phyloP scores from a whole-genome alignment of 2,888 invertebrate genomes.

The Scaptomyza flava region DNA sequence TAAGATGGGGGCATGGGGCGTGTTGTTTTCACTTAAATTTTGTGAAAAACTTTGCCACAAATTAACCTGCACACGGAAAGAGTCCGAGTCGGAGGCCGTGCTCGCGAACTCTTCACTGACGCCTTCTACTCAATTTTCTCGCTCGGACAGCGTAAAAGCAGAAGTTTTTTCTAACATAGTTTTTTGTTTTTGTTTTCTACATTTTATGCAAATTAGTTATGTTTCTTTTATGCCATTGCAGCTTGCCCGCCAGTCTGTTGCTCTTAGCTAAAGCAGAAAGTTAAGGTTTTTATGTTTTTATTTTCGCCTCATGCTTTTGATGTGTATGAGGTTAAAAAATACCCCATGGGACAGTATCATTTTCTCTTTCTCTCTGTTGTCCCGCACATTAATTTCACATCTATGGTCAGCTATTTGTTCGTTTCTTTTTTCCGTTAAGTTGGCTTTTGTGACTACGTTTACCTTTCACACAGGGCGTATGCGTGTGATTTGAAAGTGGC shows the following conservation, averaged over 20 bases:
- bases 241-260: conserved; percentile 47
- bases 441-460: conserved; percentile 28
- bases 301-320: neutral
- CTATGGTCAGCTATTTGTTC: conserved; percentile 17
- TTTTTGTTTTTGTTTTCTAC: conserved; percentile 49
- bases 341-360: conserved; percentile 28
- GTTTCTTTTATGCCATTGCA: conserved; percentile 74
- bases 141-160: conserved; percentile 34
- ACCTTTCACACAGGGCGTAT: conserved; percentile 51
- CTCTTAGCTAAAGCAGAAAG: conserved; percentile 52
- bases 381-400: conserved; percentile 53
- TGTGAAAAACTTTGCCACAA: conserved; percentile 53
- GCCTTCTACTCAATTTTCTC: conserved; percentile 64
- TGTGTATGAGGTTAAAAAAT: conserved; percentile 28
- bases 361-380: conserved; percentile 20
- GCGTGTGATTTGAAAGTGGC: conserved; percentile 47
- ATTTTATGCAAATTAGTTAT: conserved; percentile 80
- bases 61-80: conserved; percentile 41
- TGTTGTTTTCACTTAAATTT: conserved; percentile 21
- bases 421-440: conserved; percentile 18
- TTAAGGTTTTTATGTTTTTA: conserved; percentile 2
- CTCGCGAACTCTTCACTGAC: conserved; percentile 55
- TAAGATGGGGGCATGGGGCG: conserved; percentile 3
- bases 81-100: neutral
- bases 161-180: conserved; percentile 42